phyloP scores from a whole-genome alignment of 2,888 invertebrate species.

The Panzeria rudis region DNA sequence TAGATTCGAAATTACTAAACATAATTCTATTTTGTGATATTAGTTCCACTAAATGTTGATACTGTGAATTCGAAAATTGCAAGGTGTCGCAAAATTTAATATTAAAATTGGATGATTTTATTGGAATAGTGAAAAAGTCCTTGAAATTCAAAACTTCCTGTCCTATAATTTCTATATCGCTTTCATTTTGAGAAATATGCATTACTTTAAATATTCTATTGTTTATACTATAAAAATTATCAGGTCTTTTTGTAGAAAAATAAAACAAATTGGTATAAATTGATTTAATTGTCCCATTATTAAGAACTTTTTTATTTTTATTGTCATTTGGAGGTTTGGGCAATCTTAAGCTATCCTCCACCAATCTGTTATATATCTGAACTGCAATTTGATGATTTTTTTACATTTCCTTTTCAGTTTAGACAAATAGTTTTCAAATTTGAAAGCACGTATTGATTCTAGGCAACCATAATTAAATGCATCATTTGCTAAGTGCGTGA shows the following conservation, averaged over 20 bases:
- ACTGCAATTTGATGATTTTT: constrained; percentile 13
- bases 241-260: too few relatives aligned
- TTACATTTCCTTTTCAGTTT: not conserved
- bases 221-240: too few relatives aligned
- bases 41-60: constrained; percentile 47
- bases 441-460: too few relatives aligned
- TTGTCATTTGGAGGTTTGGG: constrained; percentile 18
- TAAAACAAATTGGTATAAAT: constrained; percentile 12
- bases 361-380: constrained; percentile 17
- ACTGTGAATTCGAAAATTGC: constrained; percentile 44
- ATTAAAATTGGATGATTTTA: constrained; percentile 33
- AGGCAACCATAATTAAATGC: too few relatives aligned
- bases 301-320: not conserved
- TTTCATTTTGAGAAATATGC: too few relatives aligned
- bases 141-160: not conserved
- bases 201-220: too few relatives aligned
- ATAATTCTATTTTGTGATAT: constrained; percentile 54
- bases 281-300: constrained; percentile 29
- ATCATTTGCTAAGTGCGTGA: constrained; percentile 54
- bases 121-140: constrained; percentile 36
- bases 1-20: constrained; percentile 37
- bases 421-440: too few relatives aligned
- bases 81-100: constrained; percentile 4
- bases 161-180: too few relatives aligned
- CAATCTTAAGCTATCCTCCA: constrained; percentile 9